Conservation (phyloP, 1,140 invertebrate genomes). For the Asobara japonica region DNA sequence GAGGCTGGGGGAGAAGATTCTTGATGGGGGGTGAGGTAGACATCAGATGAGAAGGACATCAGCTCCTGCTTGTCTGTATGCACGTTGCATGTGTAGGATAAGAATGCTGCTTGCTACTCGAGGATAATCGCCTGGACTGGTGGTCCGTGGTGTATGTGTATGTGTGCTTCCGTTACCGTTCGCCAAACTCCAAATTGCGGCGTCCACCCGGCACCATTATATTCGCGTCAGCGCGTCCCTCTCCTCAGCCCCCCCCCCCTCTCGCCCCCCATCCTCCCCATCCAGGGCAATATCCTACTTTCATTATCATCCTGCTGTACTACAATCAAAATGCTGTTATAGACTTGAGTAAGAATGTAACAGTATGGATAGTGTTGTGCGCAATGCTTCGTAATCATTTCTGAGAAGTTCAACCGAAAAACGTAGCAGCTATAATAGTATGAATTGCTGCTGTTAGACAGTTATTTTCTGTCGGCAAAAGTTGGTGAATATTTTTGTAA, state of each 20-base stretch:
- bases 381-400: not conserved
- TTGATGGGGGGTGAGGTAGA: not conserved
- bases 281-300: not conserved
- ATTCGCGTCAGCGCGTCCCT: constrained; percentile 41
- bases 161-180: constrained; percentile 41
- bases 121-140: constrained; percentile 46
- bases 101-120: not conserved
- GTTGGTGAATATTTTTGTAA: not conserved
- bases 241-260: not conserved
- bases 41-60: not conserved
- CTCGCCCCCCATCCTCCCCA: not conserved
- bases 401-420: not conserved
- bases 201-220: constrained; percentile 41
- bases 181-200: constrained; percentile 43
- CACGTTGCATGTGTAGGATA: not conserved
- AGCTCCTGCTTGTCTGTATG: constrained; percentile 1
- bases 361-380: not conserved
- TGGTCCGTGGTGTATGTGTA: constrained; percentile 39
- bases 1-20: not conserved
- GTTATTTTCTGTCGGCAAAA: not conserved
- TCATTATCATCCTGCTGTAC: not conserved
- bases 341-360: not conserved
- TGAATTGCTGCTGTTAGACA: not conserved
- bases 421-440: not conserved
- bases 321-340: not conserved